Evolutionary conservation across 2,888 invertebrate species (phyloP), one percentile per base, ranked within the genome.

Genomic region (Tetanocera ferruginea): DNA sequence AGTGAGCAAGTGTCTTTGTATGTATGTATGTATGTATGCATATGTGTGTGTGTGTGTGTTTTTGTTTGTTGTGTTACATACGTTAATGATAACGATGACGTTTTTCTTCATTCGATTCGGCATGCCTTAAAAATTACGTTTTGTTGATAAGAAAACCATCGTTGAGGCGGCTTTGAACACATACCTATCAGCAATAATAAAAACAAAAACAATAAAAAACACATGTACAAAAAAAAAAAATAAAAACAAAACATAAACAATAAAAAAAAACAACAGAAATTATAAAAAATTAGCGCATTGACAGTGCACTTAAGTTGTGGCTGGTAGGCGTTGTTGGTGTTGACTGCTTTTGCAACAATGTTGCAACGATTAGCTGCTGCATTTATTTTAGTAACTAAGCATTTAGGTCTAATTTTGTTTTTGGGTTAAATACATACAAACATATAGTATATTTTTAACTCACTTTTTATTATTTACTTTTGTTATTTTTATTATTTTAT

Each of bases 1-100:
- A 75, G 80, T 57, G 66, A 76, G 70, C 73, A 75, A 67, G 74
- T 70, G 34, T 62, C 62, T 49, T 9, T 73, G 37, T 4, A 23
- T 49, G 49, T 67, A 60, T 60, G 17, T 28, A 5, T 8, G 28
- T 28, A 2, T 60, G 14, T 60, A 11, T 60, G 11, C 37, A 5
- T 19, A 2, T 66, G 66, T 43, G 37, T 23, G 19, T 69, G 23
- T n/a, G n/a, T n/a, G 11, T 28, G 8, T 60, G 0, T 11, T 5
- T 60, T 25, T 60, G 5, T 25, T 60, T 60, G 60, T 60, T 60
- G 60, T 60, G 60, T 60, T 25, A 8, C 23, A 28, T 23, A 19
- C 28, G 25, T 60, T 60, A 17, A 37, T 69, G 51, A 69, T 69
- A 51, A 51, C 28, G 51, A 69, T 51, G 69, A 51, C 69, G 51